Percentiles rank a stretch among this genome's conserved stretches.
phyloP scores from a whole-genome alignment of 2,888 invertebrate species.

The Tridacna crocea region DNA sequence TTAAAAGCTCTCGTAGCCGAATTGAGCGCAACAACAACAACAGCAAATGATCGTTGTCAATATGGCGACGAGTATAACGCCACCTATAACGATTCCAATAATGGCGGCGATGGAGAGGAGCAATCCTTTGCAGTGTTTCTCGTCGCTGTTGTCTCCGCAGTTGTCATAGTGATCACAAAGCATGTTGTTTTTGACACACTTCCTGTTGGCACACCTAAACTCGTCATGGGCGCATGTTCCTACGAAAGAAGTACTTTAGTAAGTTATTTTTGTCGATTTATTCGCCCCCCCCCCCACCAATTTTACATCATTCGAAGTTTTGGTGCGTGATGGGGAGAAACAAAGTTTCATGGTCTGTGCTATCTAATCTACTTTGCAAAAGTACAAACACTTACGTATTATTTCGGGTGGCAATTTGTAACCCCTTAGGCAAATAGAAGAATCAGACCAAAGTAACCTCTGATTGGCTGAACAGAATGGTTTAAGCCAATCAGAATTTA shows the following conservation, averaged over 20 bases:
- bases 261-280: too few species aligned
- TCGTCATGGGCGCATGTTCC: conserved; percentile 49
- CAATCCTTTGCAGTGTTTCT: conserved; percentile 32
- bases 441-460: too few species aligned
- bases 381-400: too few species aligned
- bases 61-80: conserved; percentile 44
- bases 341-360: too few species aligned
- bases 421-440: too few species aligned
- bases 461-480: too few species aligned
- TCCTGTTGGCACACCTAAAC: conserved; percentile 47
- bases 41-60: conserved; percentile 35
- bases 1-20: conserved; percentile 43
- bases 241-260: conserved; percentile 14
- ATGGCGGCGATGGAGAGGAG: conserved; percentile 52
- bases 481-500: too few species aligned
- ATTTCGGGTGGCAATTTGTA: too few species aligned
- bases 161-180: conserved; percentile 58
- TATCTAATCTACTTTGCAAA: too few species aligned
- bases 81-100: conserved; percentile 54
- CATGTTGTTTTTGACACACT: conserved; percentile 38
- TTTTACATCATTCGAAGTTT: too few species aligned
- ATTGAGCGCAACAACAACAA: conserved; percentile 43
- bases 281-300: too few species aligned
- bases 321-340: too few species aligned
- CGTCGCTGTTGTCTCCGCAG: conserved; percentile 61